phyloP scores from a whole-genome alignment of 2,888 invertebrate species.

The Apamea epomidion region DNA sequence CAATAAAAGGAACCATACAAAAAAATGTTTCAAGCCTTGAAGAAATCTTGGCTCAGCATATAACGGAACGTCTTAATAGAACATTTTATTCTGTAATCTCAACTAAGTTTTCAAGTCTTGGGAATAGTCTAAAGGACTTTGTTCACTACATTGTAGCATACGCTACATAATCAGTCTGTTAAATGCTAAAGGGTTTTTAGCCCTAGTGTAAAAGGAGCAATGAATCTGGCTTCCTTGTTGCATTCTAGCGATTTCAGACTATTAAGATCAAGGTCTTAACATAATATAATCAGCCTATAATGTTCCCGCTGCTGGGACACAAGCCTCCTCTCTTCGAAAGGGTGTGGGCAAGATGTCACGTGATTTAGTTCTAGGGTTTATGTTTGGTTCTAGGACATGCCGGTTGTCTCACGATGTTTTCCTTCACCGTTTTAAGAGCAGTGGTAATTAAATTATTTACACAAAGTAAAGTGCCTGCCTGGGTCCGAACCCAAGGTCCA shows the following conservation, averaged over 20 bases:
- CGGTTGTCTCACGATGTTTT: no score
- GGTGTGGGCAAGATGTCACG: no score
- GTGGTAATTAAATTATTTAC: no score
- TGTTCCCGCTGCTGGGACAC: no score
- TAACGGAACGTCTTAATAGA: constrained; percentile 39
- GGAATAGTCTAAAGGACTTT: constrained; percentile 1
- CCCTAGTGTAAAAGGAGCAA: neutral
- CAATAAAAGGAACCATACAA: constrained; percentile 34
- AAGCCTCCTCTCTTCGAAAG: no score
- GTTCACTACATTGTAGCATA: neutral
- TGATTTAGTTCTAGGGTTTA: no score
- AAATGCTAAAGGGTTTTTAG: neutral
- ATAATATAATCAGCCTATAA: no score
- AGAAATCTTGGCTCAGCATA: constrained; percentile 32
- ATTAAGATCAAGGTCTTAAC: neutral
- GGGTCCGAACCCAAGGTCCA: no score
- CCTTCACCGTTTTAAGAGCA: no score
- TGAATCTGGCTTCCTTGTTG: neutral
- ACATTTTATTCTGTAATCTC: constrained; percentile 57
- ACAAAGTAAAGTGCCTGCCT: no score
- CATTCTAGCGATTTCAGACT: neutral
- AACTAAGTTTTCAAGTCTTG: constrained; percentile 35
- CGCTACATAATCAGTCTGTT: neutral
- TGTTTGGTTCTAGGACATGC: no score
- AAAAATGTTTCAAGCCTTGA: constrained; percentile 24